Percentiles rank a stretch among this genome's conserved stretches.
Conservation (phyloP, 2,113 vertebrate species). For the Bambusicola thoracicus region DNA sequence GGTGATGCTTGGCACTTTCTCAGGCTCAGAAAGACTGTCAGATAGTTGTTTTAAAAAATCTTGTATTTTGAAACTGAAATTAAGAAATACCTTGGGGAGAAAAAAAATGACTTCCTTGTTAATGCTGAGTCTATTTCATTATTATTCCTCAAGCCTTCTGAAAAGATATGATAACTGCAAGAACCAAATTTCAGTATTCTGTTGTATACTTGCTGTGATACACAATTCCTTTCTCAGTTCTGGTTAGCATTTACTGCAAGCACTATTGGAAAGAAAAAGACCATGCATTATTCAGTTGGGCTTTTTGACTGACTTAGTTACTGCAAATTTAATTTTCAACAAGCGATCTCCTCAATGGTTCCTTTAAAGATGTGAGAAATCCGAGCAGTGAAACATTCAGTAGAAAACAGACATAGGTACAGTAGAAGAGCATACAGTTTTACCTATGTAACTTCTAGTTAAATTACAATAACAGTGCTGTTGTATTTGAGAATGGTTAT, state of each 20-base stretch:
- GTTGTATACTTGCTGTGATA: background rate
- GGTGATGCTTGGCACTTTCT: background rate
- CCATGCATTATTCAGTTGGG: background rate
- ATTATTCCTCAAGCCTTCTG: background rate
- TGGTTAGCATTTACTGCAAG: background rate
- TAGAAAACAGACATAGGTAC: background rate
- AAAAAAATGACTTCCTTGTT: background rate
- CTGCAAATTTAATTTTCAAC: background rate
- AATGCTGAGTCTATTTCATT: background rate
- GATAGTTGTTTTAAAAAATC: background rate
- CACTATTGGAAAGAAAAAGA: background rate
- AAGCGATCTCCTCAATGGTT: background rate
- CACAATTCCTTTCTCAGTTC: background rate
- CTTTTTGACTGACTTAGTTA: background rate
- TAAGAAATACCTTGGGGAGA: background rate
- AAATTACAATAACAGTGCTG: background rate
- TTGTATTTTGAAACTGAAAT: background rate
- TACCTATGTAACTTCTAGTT: background rate
- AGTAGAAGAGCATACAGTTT: background rate
- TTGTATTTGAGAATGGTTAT: background rate
- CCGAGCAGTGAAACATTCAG: rapidly evolving
- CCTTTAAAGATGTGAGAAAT: background rate
- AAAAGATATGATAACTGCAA: background rate
- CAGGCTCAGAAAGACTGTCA: background rate
- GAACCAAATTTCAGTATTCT: background rate